Base-by-base conservation (phyloP, 1,140 invertebrate genomes). In the Drosophila serrata region DNA sequence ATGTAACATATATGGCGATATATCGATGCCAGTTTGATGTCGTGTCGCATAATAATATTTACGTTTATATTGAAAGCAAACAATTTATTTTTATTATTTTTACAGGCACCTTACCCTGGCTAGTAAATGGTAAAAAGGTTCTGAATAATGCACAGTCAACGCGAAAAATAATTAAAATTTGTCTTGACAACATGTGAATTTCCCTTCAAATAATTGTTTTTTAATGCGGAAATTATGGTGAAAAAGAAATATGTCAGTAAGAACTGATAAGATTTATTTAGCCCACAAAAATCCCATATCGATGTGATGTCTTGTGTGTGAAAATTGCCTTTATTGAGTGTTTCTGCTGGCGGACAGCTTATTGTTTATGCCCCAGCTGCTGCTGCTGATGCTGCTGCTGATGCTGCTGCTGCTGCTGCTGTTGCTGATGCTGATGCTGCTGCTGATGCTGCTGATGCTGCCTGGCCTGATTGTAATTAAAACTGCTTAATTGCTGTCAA, bases 401-500 rank as follows among this genome's bases (percentile, higher is more conserved):
- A 3, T 31, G 31, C 31, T 31, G 7, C 7, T 31, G 7, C 31
- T 9, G 7, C 31, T 31, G 12, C 33, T 5, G 11, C 4, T 35
- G 33, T 0, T 4, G n/a, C n/a, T n/a, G n/a, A n/a, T n/a, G n/a
- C n/a, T n/a, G n/a, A n/a, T n/a, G n/a, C n/a, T n/a, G n/a, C n/a
- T n/a, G n/a, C n/a, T n/a, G n/a, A n/a, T n/a, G n/a, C n/a, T n/a
- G n/a, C n/a, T n/a, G n/a, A n/a, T 11, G 39, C 48, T 49, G 11
- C 27, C 17, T 19, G 3, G 29, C 46, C 43, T 48, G 63, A 75
- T 60, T 81, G 78, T 81, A 81, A 81, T 81, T 81, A 81, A 81
- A 81, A 72, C 60, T 65, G 78, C 51, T 81, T 81, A 81, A 81
- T 72, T 72, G 57, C 72, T 65, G 64, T 70, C 75, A 72, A 55